Base-by-base conservation (phyloP, 2,888 invertebrate species). In the Octonoba sinensis region DNA sequence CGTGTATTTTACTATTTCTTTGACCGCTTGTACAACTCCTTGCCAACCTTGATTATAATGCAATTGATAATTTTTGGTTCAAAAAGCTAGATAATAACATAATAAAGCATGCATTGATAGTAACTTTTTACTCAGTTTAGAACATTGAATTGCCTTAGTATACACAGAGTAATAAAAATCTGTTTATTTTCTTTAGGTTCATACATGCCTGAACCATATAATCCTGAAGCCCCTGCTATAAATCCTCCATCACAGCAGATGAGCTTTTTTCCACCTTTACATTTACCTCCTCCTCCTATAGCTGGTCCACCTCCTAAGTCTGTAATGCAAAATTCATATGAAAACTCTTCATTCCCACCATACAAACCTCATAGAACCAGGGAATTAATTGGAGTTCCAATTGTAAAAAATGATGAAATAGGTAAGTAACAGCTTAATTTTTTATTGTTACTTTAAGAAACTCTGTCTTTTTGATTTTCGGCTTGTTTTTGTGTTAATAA, bases 151-250 rank as follows among this genome's bases (percentile, higher is more conserved):
- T n/a, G n/a, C n/a, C n/a, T n/a, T n/a, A n/a, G n/a, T n/a, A n/a
- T n/a, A n/a, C n/a, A n/a, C n/a, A n/a, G n/a, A n/a, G n/a, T n/a
- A n/a, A n/a, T n/a, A n/a, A n/a, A n/a, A n/a, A n/a, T n/a, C n/a
- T n/a, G n/a, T n/a, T n/a, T n/a, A 36, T 36, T 22, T 11, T 36
- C 78, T 75, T 44, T 89, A 90, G 93, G 94, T 85, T 83, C 85
- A n/a, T 85, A 84, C 79, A 54, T 85, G 12, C 83, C 86, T n/a
- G 87, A 87, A 66, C 87, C 87, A 8, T 94, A 95, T 89, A 95
- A 95, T 89, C 95, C 95, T 0, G 92, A 94, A 86, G 93, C 93
- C 13, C 95, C 95, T 16, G 93, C 93, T 86, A 93, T 95, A 87
- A 91, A 90, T 62, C 36, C 36, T 36, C 36, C 36, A 36, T 70